These are phyloP conservation scores for Toxotes lorentzi DNA, from an alignment of 2,797 vertebrate species.

Conservation along the genomic window DNA sequence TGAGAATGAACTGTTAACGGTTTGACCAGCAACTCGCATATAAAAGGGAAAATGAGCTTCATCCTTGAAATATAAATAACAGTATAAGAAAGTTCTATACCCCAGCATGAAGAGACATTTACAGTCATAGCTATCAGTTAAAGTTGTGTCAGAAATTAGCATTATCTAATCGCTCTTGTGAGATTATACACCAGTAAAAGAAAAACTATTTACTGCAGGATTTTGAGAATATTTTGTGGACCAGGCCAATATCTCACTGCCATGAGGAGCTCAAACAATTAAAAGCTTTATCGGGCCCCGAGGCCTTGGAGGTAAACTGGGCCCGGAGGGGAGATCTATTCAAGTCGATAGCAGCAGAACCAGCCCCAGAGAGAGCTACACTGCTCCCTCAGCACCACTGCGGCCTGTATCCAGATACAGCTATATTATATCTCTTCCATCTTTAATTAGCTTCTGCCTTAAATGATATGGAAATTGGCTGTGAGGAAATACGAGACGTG, in stretches of 20 bases:
- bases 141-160: not conserved
- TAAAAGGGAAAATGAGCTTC: not conserved
- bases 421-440: slow-evolving; percentile 51
- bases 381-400: slow-evolving; percentile 50
- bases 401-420: slow-evolving; percentile 32
- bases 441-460: slow-evolving; percentile 66
- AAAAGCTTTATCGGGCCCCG: slow-evolving; percentile 50
- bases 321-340: slow-evolving; percentile 68
- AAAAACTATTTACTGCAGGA: slow-evolving; percentile 19
- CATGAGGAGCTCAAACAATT: slow-evolving; percentile 59
- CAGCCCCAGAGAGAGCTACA: slow-evolving; percentile 27
- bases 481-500: slow-evolving; percentile 46
- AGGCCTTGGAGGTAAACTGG: slow-evolving; percentile 50
- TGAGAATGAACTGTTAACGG: not conserved
- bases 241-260: slow-evolving; percentile 22
- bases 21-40: not conserved
- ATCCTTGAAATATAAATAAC: not conserved
- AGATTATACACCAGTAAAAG: slow-evolving; percentile 5
- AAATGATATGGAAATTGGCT: slow-evolving; percentile 39
- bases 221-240: slow-evolving; percentile 11
- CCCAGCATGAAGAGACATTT: not conserved
- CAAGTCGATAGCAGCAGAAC: slow-evolving; percentile 47
- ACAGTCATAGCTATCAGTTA: not conserved
- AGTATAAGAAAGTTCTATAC: not conserved
- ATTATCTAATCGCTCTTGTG: not conserved